Percentiles rank a stretch among this genome's conserved stretches.
Evolutionary conservation across 2,888 invertebrate species (phyloP).

Genomic region (Nemurella pictetii): DNA sequence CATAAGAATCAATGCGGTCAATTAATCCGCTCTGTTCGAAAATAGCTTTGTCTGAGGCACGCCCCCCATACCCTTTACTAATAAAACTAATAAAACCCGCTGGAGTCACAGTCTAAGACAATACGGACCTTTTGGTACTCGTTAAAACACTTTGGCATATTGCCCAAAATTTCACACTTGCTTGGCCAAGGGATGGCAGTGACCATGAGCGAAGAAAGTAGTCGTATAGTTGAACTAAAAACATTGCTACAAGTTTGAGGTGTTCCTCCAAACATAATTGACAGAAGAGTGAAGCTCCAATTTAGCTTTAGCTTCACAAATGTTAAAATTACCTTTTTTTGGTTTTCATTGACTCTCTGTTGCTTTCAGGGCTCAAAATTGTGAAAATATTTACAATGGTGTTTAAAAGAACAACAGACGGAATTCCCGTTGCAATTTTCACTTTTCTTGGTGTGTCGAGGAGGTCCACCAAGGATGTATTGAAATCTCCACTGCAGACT

Average conservation of each 20-base stretch:
- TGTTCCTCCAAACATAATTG: slow-evolving; percentile 9
- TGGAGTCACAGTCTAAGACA: slow-evolving; percentile 18
- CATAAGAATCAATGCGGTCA: neutral
- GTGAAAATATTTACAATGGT: neutral
- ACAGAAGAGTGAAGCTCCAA: neutral
- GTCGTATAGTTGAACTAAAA: neutral
- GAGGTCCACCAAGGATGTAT: neutral
- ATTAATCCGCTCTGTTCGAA: slow-evolving; percentile 5
- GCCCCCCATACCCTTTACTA: slow-evolving; percentile 10
- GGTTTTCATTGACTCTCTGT: slow-evolving; percentile 1
- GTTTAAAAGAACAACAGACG: neutral
- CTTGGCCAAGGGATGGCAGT: slow-evolving; percentile 7
- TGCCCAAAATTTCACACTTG: slow-evolving; percentile 4
- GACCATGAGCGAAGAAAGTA: neutral
- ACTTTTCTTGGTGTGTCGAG: neutral
- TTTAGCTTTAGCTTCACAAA: slow-evolving; percentile 16
- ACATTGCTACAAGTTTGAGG: slow-evolving; percentile 1
- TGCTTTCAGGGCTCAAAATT: neutral
- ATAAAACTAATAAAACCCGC: slow-evolving; percentile 9
- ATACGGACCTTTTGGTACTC: neutral
- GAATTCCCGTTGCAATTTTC: neutral
- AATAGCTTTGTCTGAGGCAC: slow-evolving; percentile 20
- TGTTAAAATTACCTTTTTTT: neutral
- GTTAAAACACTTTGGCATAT: slow-evolving; percentile 15
- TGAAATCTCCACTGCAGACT: slow-evolving; percentile 8